A percentile compares a stretch with the other conserved stretches of the same genome.
Conservation (phyloP, 1,140 invertebrate genomes). For the Wiebesia pumilae region DNA sequence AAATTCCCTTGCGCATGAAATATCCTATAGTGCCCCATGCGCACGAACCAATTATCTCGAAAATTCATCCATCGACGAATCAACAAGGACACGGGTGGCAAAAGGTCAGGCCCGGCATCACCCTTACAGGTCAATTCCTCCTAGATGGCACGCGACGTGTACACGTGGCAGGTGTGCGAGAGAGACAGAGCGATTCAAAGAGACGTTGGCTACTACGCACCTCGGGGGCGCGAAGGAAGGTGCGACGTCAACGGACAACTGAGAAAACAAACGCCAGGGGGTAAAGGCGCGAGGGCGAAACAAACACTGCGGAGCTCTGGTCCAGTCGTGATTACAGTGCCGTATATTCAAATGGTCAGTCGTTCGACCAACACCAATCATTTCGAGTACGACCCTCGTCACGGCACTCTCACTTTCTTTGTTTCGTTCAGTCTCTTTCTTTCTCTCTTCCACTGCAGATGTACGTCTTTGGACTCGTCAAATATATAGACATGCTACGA, state of each 20-base stretch:
- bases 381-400: conserved; percentile 73
- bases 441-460: too few relatives aligned
- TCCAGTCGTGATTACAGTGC: conserved; percentile 72
- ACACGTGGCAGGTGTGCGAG: conserved; percentile 10
- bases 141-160: conserved; percentile 4
- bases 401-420: conserved; percentile 17
- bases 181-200: background rate
- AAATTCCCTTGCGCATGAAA: background rate
- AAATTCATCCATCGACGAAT: conserved; percentile 42
- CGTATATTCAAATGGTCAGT: conserved; percentile 75
- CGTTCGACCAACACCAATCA: conserved; percentile 72
- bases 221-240: background rate
- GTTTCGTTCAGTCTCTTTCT: background rate
- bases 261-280: conserved; percentile 38
- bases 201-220: background rate
- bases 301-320: conserved; percentile 55
- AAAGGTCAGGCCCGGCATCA: background rate
- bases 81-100: background rate
- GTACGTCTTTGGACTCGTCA: conserved; percentile 50
- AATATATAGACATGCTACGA: conserved; percentile 58
- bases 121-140: conserved; percentile 46
- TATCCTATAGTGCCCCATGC: background rate
- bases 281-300: conserved; percentile 55
- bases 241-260: background rate
- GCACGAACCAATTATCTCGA: conserved; percentile 37